Conservation (phyloP, 1,140 invertebrate genomes). For the Listronotus bonariensis region DNA sequence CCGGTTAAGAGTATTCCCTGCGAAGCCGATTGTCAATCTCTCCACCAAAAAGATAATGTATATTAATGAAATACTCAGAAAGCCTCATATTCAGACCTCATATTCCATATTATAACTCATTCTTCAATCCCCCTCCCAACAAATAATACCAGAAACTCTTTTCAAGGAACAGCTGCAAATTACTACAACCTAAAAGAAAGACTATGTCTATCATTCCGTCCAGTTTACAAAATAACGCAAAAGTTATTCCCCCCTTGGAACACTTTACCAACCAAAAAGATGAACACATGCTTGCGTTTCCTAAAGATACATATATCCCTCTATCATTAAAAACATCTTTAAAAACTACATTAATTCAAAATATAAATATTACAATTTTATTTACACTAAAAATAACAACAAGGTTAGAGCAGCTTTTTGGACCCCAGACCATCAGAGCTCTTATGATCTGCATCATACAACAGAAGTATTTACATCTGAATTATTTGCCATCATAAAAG, state of each 20-base stretch:
- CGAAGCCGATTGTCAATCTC: constrained; percentile 13
- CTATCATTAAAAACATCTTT: neutral
- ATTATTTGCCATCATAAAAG: constrained; percentile 13
- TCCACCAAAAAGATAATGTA: neutral
- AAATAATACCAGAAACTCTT: no score
- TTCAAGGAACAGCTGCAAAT: no score
- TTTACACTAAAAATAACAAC: constrained; percentile 19
- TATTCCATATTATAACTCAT: constrained; percentile 1
- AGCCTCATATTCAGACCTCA: neutral
- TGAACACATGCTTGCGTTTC: no score
- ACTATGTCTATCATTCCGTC: no score
- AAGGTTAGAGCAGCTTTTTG: constrained; percentile 9
- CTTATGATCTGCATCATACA: constrained; percentile 12
- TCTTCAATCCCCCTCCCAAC: neutral
- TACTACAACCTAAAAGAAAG: no score
- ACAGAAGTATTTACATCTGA: neutral
- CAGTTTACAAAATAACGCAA: no score
- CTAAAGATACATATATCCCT: neutral
- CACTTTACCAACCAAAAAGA: no score
- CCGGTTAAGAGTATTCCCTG: constrained; percentile 4
- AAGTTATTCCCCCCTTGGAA: no score
- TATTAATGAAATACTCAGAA: neutral
- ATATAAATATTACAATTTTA: constrained; percentile 14
- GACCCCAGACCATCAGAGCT: neutral
- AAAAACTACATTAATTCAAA: constrained; percentile 6